A percentile compares a stretch with the other conserved stretches of the same genome.
These are phyloP conservation scores for Thumatha senex DNA, from an alignment of 2,888 invertebrate genomes.

Conservation along the genomic window DNA sequence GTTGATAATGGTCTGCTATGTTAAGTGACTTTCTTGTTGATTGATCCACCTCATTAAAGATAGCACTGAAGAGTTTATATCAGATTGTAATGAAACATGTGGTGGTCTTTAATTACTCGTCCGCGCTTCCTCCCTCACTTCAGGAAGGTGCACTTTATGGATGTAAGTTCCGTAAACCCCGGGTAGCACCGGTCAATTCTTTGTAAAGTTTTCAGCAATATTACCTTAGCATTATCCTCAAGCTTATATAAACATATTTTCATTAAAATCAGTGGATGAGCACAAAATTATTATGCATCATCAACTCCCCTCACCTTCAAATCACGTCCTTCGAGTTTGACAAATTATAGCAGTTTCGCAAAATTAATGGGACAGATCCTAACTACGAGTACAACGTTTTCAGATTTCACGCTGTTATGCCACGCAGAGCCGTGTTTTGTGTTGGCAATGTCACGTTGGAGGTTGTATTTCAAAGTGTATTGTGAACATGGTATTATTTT, in stretches of 20 bases:
- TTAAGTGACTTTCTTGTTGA: too few species aligned
- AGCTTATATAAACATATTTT: not conserved
- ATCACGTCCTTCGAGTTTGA: slow-evolving; percentile 12
- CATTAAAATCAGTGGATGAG: slow-evolving; percentile 8
- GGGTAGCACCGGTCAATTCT: not conserved
- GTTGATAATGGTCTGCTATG: too few species aligned
- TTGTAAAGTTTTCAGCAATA: not conserved
- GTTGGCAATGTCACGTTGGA: slow-evolving; percentile 17
- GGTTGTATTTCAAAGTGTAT: too few species aligned
- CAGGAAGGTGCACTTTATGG: not conserved
- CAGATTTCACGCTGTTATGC: slow-evolving; percentile 8
- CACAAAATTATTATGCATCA: slow-evolving; percentile 1
- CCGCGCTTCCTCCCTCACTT: too few species aligned
- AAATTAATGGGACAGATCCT: slow-evolving; percentile 22
- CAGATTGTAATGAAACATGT: too few species aligned
- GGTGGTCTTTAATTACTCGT: too few species aligned
- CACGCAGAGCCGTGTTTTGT: slow-evolving; percentile 16
- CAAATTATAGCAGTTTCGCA: slow-evolving; percentile 24
- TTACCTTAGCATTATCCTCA: not conserved
- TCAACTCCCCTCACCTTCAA: not conserved
- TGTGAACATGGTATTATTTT: too few species aligned
- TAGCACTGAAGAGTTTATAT: too few species aligned
- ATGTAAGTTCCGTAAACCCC: not conserved
- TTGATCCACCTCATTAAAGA: too few species aligned
- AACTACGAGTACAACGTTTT: slow-evolving; percentile 15